Base-by-base conservation (phyloP, 2,888 invertebrate species). In the Scaptomyza caliginosa region DNA sequence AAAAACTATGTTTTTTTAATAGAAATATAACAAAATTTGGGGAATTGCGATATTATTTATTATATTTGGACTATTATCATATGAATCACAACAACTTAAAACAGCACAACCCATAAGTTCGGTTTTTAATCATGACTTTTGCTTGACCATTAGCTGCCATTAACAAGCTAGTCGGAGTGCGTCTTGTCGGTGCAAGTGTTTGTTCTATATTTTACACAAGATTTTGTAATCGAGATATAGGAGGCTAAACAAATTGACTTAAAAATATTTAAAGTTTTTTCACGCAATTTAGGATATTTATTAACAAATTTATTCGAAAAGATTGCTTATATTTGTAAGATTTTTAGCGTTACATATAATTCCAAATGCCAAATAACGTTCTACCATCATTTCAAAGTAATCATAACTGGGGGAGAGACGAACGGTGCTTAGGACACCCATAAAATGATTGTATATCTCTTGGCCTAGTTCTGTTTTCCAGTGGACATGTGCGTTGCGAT, bases 341-440 rank as follows among this genome's bases (percentile, higher is more conserved):
- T 34, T 34, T 34, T 16, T 26, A 7, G 17, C 7, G 16, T 13
- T 11, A 11, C 43, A 7, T 11, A 43, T 43, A 34, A 34, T 16
- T 16, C 16, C 34, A 34, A 34, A 34, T 16, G 34, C 34, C 16
- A 34, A 7, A 8, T 11, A 43, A 8, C 26, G 7, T 17, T 26
- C 4, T 11, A 77, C 83, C 83, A 62, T 73, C 73, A 82, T 86
- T 19, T 45, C 49, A 11, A 85, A 63, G 13, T 11, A 36, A n/a
- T 58, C 52, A 8, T 66, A 59, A 6, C 34, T 56, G 2, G 2
- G 13, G 2, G 63, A 58, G 13, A 10, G 28, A 4, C 50, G 68
- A 6, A 78, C 45, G 0, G 51, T 48, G 30, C 55, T 34, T 10
- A 64, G 24, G 2, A 82, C 46, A 13, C 16, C 34, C 38, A 72